Evolutionary conservation across 1,140 invertebrate species (phyloP).

Genomic region (Drosophila auraria): DNA sequence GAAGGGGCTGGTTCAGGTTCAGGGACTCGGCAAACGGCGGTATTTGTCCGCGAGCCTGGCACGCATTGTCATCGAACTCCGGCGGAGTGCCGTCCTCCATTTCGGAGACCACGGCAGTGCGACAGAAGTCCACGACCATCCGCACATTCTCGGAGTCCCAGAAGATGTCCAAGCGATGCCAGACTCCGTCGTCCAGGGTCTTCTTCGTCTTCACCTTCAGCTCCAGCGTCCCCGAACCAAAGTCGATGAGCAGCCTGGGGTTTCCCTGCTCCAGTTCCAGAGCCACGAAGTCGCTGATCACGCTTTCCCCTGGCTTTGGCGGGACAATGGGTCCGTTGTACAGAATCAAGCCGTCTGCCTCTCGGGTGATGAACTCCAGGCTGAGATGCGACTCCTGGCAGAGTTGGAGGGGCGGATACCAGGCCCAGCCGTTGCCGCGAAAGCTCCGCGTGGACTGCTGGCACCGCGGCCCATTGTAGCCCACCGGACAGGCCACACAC

Average conservation of each 20-base stretch:
- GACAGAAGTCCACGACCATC: constrained; percentile 89
- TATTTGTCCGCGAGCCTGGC: constrained; percentile 87
- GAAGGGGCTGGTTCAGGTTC: constrained; percentile 89
- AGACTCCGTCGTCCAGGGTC: constrained; percentile 88
- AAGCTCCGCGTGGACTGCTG: constrained; percentile 90
- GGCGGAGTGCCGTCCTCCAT: constrained; percentile 87
- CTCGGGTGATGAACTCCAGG: constrained; percentile 89
- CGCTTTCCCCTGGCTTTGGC: constrained; percentile 86
- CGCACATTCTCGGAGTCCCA: constrained; percentile 88
- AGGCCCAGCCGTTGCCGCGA: constrained; percentile 88
- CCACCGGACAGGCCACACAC: constrained; percentile 88
- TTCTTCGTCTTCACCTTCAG: constrained; percentile 87
- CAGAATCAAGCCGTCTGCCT: constrained; percentile 88
- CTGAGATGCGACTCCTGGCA: constrained; percentile 89
- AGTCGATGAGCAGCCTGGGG: constrained; percentile 89
- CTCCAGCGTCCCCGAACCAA: constrained; percentile 89
- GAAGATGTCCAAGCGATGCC: constrained; percentile 90
- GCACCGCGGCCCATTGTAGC: constrained; percentile 89
- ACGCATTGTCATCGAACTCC: constrained; percentile 87
- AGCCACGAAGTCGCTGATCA: constrained; percentile 89
- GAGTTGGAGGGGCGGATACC: constrained; percentile 89
- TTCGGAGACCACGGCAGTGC: constrained; percentile 86
- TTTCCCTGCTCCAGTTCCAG: constrained; percentile 89
- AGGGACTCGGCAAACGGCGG: constrained; percentile 89
- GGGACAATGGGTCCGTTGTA: constrained; percentile 90